These are phyloP conservation scores for Lutjanus campechanus DNA, from an alignment of 2,797 vertebrate genomes.

Conservation along the genomic window DNA sequence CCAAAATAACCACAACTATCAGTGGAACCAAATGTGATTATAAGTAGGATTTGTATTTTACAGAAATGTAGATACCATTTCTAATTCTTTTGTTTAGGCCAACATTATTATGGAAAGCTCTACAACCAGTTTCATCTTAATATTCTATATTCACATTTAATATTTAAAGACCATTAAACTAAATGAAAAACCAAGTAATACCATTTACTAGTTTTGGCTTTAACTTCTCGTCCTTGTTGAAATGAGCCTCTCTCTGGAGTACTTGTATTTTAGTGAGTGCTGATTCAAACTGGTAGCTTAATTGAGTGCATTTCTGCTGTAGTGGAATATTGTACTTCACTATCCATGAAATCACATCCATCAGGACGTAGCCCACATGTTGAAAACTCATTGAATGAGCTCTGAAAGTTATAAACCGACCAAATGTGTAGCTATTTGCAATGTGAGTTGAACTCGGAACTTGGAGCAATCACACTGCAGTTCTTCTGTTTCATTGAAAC, in stretches of 20 bases:
- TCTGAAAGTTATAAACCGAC: not conserved
- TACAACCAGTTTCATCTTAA: not conserved
- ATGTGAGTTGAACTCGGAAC: not conserved
- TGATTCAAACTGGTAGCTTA: not conserved
- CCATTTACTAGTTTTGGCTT: not conserved
- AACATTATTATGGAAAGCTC: not conserved
- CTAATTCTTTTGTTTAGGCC: not conserved
- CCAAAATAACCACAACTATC: too few relatives aligned
- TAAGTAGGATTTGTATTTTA: not conserved
- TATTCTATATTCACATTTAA: too few relatives aligned
- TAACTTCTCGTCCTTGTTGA: not conserved
- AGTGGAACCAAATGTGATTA: not conserved
- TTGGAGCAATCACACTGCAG: not conserved
- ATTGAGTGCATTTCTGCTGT: not conserved
- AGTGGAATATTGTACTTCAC: not conserved
- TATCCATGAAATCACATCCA: not conserved
- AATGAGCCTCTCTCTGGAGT: not conserved
- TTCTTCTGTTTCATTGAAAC: not conserved
- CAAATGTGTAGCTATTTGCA: not conserved
- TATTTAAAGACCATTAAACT: not conserved
- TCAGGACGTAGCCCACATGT: not conserved
- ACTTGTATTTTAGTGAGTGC: not conserved
- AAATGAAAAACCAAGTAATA: not conserved
- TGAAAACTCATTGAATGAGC: conserved; percentile 6
- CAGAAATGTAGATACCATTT: not conserved